These are phyloP conservation scores for Zosterops japonicus DNA, from an alignment of 2,113 vertebrate genomes.

Conservation along the genomic window DNA sequence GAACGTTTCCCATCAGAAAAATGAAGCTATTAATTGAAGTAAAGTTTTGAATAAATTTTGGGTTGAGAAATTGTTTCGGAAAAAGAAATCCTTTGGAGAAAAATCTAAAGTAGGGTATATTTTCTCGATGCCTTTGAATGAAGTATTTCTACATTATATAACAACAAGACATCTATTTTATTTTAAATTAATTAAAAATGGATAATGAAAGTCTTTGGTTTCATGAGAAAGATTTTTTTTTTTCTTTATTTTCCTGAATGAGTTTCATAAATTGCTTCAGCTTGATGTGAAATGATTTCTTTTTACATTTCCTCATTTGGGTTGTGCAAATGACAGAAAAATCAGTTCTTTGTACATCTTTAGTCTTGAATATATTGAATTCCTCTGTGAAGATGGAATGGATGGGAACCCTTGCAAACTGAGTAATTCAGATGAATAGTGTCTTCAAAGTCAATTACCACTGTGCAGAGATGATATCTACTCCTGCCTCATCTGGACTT, in stretches of 20 bases:
- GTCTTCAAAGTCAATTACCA: slow-evolving; percentile 43
- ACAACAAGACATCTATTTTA: neutral
- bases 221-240: neutral
- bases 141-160: neutral
- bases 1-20: neutral
- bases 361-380: slow-evolving; percentile 22
- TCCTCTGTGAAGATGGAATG: neutral
- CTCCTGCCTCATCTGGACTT: neutral
- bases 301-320: neutral
- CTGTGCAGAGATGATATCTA: neutral
- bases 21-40: neutral
- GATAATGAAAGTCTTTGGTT: neutral
- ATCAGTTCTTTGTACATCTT: slow-evolving; percentile 12
- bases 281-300: neutral
- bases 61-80: neutral
- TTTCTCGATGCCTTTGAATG: neutral
- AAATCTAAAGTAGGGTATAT: neutral
- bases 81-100: neutral
- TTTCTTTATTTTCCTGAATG: neutral
- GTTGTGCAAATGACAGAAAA: slow-evolving; percentile 32
- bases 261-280: slow-evolving; percentile 4
- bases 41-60: neutral
- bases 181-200: neutral
- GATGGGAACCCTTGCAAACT: neutral
- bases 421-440: slow-evolving; percentile 31